Conservation (phyloP, 2,888 invertebrate species). For the Aphodius sticticus region DNA sequence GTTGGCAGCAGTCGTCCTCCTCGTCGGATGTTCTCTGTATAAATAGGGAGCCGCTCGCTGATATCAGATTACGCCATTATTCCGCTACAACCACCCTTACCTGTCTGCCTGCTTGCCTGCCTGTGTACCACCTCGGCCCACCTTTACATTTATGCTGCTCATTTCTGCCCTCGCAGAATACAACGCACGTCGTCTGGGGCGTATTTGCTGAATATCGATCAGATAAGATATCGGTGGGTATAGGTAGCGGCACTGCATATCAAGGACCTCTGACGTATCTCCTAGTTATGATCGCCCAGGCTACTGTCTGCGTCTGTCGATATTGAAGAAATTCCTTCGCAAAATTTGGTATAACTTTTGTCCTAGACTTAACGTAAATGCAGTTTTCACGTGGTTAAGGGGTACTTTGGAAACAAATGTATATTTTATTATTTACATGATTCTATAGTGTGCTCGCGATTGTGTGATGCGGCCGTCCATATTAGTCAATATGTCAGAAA, state of each 20-base stretch:
- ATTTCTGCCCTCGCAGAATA: conserved; percentile 33
- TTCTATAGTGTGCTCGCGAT: too few species aligned
- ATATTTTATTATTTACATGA: too few species aligned
- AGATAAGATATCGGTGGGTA: conserved; percentile 30
- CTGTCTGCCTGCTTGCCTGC: conserved; percentile 42
- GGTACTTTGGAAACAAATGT: too few species aligned
- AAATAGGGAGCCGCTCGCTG: conserved; percentile 56
- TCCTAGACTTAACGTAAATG: too few species aligned
- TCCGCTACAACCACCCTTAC: conserved; percentile 55
- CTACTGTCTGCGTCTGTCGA: neutral
- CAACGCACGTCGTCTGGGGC: conserved; percentile 32
- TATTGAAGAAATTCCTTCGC: neutral
- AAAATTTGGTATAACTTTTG: too few species aligned
- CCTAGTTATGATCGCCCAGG: neutral
- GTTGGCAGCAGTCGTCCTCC: conserved; percentile 40
- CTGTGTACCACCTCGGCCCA: conserved; percentile 46
- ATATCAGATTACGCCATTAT: conserved; percentile 57
- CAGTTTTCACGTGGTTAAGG: too few species aligned
- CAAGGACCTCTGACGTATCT: neutral
- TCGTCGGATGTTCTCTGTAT: conserved; percentile 51
- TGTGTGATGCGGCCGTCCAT: too few species aligned
- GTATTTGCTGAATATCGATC: conserved; percentile 41
- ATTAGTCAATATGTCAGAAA: too few species aligned
- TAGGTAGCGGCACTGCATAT: neutral
- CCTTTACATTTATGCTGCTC: conserved; percentile 42